Base-by-base conservation (phyloP, 2,797 vertebrate species). In the Neostethus bicornis region DNA sequence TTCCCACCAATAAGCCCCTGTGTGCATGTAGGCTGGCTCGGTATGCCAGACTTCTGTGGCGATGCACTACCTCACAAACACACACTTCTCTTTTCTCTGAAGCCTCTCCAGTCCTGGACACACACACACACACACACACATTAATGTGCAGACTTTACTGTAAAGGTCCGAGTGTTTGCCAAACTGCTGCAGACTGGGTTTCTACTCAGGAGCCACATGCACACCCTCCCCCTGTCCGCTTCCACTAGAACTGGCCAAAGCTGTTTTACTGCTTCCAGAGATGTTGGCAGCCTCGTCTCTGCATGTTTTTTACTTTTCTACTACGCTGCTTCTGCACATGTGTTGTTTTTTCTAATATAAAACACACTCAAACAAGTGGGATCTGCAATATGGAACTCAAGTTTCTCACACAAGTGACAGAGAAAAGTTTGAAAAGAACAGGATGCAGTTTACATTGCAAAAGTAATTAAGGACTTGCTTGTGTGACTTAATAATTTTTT, bases 151-250 rank as follows among this genome's bases (percentile, higher is more conserved):
- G 57, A 51, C 64, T 35, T 7, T 58, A 65, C 66, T 51, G 75
- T 66, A 75, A 79, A 79, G 69, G 64, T 74, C 70, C 73, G 61
- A 64, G 42, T 43, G 24, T 83, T 68, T 80, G 81, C 79, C 84
- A 86, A 80, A 73, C 66, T 84, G 66, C 80, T 79, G 77, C 78
- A 79, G 80, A 75, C 83, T 84, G 81, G 56, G 63, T 82, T 86
- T 87, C 70, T 67, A 81, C 83, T 85, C 69, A 83, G 61, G 67
- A 74, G 69, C 73, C 64, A 60, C 64, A 49, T 31, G 29, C 20
- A 66, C 51, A 71, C 68, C 56, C 56, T 58, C 47, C 54, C 45
- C 42, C 62, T 84, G 50, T 39, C 66, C 57, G 61, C 75, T 79
- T 66, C 61, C 70, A 63, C 73, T 68, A 62, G 77, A 79, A 61